A percentile compares a stretch with the other conserved stretches of the same genome.
phyloP scores from a whole-genome alignment of 2,113 vertebrate species.

The Noctilio leporinus region DNA sequence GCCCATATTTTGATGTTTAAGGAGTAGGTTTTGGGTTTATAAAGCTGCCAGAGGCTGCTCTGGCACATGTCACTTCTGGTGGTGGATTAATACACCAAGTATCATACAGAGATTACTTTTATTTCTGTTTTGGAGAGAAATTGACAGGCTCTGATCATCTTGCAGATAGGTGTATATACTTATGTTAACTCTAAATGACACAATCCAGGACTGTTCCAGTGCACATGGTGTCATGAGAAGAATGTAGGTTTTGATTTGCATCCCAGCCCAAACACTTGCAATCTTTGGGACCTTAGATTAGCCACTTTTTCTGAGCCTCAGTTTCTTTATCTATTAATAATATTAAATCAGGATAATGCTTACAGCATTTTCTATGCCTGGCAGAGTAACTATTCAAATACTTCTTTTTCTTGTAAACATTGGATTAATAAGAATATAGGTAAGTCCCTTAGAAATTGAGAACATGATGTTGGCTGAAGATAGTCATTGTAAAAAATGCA shows the following conservation, averaged over 20 bases:
- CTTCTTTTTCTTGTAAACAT: neutral
- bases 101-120: neutral
- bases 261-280: neutral
- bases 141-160: neutral
- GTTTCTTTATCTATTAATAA: neutral
- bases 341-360: neutral
- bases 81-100: neutral
- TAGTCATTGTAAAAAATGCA: neutral
- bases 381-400: neutral
- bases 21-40: neutral
- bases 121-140: neutral
- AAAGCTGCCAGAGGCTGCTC: neutral
- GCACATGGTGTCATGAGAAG: neutral
- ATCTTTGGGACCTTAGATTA: neutral
- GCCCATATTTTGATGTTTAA: fast-evolving
- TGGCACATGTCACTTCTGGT: neutral
- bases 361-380: neutral
- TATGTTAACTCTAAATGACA: neutral
- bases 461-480: neutral
- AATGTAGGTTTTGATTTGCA: neutral
- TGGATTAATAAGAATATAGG: neutral
- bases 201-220: neutral
- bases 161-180: neutral
- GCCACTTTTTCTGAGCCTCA: neutral
- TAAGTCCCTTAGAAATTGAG: neutral